Percentiles rank a stretch among this genome's conserved stretches.
Evolutionary conservation across 2,797 vertebrate genomes (phyloP).

Genomic region (Artibeus jamaicensis): DNA sequence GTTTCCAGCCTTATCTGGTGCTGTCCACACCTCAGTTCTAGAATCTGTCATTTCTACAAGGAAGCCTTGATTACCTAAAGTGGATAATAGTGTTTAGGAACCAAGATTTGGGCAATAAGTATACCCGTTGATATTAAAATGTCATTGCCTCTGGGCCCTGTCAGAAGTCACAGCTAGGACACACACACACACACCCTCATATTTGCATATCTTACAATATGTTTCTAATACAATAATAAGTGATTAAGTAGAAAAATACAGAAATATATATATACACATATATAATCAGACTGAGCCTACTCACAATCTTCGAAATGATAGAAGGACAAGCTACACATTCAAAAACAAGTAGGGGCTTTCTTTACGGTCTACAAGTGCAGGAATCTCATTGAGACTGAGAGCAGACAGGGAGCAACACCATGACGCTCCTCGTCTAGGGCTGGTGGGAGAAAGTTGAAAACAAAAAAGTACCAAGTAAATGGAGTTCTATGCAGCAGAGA

Average conservation of each 20-base stretch:
- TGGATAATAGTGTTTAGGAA: neutral
- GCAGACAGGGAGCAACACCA: neutral
- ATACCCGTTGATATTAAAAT: neutral
- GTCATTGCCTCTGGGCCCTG: neutral
- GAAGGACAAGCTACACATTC: neutral
- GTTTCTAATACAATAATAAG: neutral
- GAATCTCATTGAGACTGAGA: neutral
- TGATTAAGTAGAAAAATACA: neutral
- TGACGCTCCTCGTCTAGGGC: neutral
- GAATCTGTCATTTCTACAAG: neutral
- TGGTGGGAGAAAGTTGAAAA: neutral
- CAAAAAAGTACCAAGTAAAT: neutral
- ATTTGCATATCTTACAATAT: neutral
- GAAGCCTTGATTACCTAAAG: neutral
- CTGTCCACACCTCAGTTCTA: neutral
- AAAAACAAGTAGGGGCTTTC: neutral
- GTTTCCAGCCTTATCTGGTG: neutral
- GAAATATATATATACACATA: neutral
- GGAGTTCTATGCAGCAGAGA: too few species aligned
- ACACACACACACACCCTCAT: neutral
- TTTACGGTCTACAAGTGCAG: neutral
- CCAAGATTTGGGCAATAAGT: neutral
- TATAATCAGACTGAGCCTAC: neutral
- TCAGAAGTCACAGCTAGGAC: conserved; percentile 6
- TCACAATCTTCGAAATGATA: neutral